Base-by-base conservation (phyloP, 1,140 invertebrate genomes). In the Drosophila arizonae region DNA sequence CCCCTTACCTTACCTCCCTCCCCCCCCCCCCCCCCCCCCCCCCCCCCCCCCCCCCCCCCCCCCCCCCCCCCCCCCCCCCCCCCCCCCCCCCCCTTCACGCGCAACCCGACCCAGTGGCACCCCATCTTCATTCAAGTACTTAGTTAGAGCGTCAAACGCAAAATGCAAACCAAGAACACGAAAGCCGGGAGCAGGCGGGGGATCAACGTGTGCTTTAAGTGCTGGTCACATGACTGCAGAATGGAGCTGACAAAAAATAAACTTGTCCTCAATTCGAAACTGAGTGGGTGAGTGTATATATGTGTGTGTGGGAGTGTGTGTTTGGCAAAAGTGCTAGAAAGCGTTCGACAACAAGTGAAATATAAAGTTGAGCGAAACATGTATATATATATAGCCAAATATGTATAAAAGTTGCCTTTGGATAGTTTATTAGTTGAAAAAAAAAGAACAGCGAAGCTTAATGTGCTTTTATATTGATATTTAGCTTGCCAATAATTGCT, bases 91-190 rank as follows among this genome's bases (percentile, higher is more conserved):
- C 21, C 17, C 17, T 17, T 24, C 21, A 24, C 21, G 21, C 21
- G 21, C 1, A 2, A 24, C 21, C 6, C 10, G 5, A 17, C 41
- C 41, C n/a, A 11, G 1, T 6, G 9, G 26, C 45, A 21, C 26
- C 43, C 43, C 52, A 17, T 6, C 54, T 50, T 50, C 54, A 69
- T 65, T 73, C 65, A 69, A 73, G 71, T 73, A 73, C 71, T 73
- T 73, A 73, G 71, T 73, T 69, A 73, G 71, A 69, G 71, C 71
- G 66, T 69, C 71, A 73, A 69, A 73, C 57, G 61, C 72, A 74
- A 70, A 57, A 70, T 60, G 67, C 66, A 69, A 63, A 58, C 58
- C 58, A 46, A 70, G 26, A 21, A 8, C 17, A 46, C 17, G 43
- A 28, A n/a, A n/a, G 39, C 21, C 33, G n/a, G 36, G 13, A 33